Conservation (phyloP, 1,140 invertebrate species). For the Whitmania pigra region DNA sequence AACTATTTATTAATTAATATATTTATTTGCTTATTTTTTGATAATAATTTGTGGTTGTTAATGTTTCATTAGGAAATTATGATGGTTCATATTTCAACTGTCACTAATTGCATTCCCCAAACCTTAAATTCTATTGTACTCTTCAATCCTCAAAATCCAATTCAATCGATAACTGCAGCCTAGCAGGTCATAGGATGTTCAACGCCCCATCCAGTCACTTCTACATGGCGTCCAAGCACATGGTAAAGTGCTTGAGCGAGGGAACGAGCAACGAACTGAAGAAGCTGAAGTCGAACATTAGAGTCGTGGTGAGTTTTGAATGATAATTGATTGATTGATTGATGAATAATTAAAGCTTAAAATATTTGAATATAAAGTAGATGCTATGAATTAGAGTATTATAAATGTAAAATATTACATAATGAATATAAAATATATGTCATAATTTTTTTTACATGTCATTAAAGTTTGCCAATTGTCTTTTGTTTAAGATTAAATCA, state of each 20-base stretch:
- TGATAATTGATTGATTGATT: neutral
- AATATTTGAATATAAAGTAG: too few species aligned
- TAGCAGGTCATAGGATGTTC: conserved; percentile 28
- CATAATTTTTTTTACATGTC: too few species aligned
- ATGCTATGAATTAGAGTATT: too few species aligned
- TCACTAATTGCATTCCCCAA: neutral
- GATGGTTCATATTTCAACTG: neutral
- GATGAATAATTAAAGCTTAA: neutral
- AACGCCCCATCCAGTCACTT: conserved; percentile 37
- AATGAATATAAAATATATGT: too few species aligned
- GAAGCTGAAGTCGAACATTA: conserved; percentile 48
- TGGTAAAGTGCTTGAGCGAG: conserved; percentile 53
- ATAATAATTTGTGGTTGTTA: neutral
- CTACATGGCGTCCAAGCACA: conserved; percentile 58
- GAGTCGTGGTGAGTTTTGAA: conserved; percentile 45
- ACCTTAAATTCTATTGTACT: neutral
- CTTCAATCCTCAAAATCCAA: too few species aligned
- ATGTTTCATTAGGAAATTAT: neutral
- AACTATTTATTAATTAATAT: neutral
- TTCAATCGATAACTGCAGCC: too few species aligned
- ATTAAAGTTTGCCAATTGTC: too few species aligned
- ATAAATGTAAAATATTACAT: too few species aligned
- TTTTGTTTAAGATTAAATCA: too few species aligned
- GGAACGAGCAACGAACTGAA: conserved; percentile 53
- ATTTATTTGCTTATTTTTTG: neutral